Conservation (phyloP, 2,797 vertebrate species). For the Erethizon dorsatum region DNA sequence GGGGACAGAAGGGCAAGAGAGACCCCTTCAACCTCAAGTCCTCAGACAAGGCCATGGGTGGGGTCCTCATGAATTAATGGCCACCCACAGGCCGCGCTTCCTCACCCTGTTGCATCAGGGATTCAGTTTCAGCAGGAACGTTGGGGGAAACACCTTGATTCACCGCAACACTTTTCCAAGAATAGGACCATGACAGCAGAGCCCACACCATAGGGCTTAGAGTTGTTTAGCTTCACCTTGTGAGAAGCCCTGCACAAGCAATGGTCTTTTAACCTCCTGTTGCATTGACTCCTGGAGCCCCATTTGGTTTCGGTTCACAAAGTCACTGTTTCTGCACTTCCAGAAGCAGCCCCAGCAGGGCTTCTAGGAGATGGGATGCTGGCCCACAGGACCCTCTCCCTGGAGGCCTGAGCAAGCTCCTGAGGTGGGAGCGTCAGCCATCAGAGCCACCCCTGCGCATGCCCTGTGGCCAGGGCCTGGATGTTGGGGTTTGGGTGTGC, state of each 20-base stretch:
- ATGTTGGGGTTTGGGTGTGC: neutral
- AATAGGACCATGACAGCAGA: neutral
- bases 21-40: too few species aligned
- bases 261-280: neutral
- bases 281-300: neutral
- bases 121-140: neutral
- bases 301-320: neutral
- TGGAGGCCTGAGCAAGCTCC: neutral
- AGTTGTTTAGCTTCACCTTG: too few species aligned
- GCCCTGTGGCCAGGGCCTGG: too few species aligned
- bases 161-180: neutral
- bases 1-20: neutral
- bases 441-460: accelerated
- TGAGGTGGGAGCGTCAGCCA: neutral
- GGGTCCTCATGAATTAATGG: neutral
- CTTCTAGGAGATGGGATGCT: accelerated
- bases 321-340: neutral
- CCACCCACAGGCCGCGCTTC: neutral
- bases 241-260: neutral
- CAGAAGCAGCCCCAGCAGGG: neutral
- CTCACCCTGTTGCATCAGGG: neutral
- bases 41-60: neutral
- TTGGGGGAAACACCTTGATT: neutral
- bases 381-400: neutral
- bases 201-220: accelerated